Evolutionary conservation across 2,113 vertebrate genomes (phyloP).

Genomic region (Phyllopteryx taeniolatus): DNA sequence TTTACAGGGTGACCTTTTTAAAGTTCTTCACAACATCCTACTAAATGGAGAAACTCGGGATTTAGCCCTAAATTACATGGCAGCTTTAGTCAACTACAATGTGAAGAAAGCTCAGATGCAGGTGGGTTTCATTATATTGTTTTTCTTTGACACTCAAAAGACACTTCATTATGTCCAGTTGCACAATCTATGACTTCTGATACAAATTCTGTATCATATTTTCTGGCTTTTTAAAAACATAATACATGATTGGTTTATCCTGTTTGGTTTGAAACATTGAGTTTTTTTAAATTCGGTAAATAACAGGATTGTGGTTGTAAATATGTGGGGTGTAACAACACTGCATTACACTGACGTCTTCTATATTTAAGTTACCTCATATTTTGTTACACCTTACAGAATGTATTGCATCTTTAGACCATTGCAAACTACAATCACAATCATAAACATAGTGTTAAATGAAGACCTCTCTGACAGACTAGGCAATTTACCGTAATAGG

Average conservation of each 20-base stretch:
- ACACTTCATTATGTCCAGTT: background rate
- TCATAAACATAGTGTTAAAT: background rate
- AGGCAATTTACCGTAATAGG: background rate
- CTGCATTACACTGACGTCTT: background rate
- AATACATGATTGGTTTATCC: background rate
- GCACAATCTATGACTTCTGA: background rate
- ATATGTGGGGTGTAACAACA: background rate
- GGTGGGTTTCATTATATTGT: conserved; percentile 67
- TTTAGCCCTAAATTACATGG: conserved; percentile 93
- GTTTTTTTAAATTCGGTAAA: background rate
- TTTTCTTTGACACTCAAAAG: background rate
- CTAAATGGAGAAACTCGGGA: conserved; percentile 95
- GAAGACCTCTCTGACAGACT: background rate
- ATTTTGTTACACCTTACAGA: background rate
- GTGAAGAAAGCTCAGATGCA: conserved; percentile 99
- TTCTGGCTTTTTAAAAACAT: background rate
- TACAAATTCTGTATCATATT: background rate
- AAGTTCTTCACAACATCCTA: conserved; percentile 90
- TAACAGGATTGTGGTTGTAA: background rate
- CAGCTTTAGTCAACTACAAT: conserved; percentile 91
- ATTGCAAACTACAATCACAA: background rate
- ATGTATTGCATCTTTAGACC: background rate
- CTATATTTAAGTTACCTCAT: background rate
- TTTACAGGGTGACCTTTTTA: conserved; percentile 90
- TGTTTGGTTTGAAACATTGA: background rate